phyloP scores from a whole-genome alignment of 2,797 vertebrate species.

The Hafferia zeledoni region DNA sequence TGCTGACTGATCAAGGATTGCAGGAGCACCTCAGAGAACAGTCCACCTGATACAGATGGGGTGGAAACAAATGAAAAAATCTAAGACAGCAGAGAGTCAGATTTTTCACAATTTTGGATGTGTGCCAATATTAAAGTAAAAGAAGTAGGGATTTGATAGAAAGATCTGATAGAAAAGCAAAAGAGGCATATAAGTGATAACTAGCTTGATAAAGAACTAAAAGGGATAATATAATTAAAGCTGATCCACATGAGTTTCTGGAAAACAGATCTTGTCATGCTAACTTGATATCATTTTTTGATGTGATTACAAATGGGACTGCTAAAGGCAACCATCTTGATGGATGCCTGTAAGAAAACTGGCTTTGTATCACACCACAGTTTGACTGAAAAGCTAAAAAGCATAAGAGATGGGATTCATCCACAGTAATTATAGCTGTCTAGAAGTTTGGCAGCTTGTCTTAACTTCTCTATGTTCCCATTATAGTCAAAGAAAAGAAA shows the following conservation, averaged over 20 bases:
- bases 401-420: not conserved
- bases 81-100: not conserved
- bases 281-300: conserved; percentile 55
- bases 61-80: not conserved
- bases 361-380: not conserved
- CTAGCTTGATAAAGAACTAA: conserved; percentile 56
- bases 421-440: not conserved
- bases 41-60: not conserved
- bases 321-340: conserved; percentile 36
- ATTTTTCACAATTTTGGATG: conserved; percentile 32
- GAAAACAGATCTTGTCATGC: conserved; percentile 56
- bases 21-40: not conserved
- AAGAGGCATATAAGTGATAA: conserved; percentile 30
- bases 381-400: conserved; percentile 34
- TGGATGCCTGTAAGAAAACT: not conserved
- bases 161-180: conserved; percentile 49
- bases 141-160: conserved; percentile 52
- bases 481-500: not conserved
- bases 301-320: conserved; percentile 57
- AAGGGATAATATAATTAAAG: conserved; percentile 46
- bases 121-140: conserved; percentile 22
- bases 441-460: conserved; percentile 27
- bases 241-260: conserved; percentile 31
- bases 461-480: not conserved
- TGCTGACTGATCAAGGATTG: not conserved